These are phyloP conservation scores for Eupsilia transversa DNA, from an alignment of 2,888 invertebrate genomes.

Conservation along the genomic window DNA sequence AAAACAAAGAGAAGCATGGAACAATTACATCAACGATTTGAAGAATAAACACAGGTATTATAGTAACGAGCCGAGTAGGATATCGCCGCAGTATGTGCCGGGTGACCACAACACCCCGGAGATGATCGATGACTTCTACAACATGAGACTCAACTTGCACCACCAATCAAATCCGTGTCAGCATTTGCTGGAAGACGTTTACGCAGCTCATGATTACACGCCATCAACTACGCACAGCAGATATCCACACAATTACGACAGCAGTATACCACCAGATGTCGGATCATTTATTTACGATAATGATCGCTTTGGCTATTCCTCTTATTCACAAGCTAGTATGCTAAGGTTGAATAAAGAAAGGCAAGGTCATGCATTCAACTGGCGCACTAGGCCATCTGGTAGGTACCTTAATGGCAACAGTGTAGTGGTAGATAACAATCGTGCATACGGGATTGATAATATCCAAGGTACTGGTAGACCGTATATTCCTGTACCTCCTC, in stretches of 20 bases:
- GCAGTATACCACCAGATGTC: conserved; percentile 9
- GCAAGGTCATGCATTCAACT: conserved; percentile 42
- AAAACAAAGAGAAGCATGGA: conserved; percentile 78
- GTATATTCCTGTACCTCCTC: conserved; percentile 3
- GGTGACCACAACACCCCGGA: conserved; percentile 57
- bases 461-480: conserved; percentile 23
- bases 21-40: conserved; percentile 81
- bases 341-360: conserved; percentile 69
- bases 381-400: conserved; percentile 26
- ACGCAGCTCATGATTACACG: conserved; percentile 54
- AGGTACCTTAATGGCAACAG: conserved; percentile 55
- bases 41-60: conserved; percentile 75
- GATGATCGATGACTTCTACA: conserved; percentile 70
- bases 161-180: conserved; percentile 67
- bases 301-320: conserved; percentile 73
- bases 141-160: conserved; percentile 60
- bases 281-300: conserved; percentile 52
- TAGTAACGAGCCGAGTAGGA: conserved; percentile 54
- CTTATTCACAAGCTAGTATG: conserved; percentile 74
- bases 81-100: conserved; percentile 53
- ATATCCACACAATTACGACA: conserved; percentile 23
- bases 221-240: conserved; percentile 6
- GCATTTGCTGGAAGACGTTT: conserved; percentile 71
- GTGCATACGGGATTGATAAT: conserved; percentile 8
- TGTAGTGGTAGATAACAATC: conserved; percentile 62